Conservation (phyloP, 1,140 invertebrate species). For the Zaprionus gabonicus region DNA sequence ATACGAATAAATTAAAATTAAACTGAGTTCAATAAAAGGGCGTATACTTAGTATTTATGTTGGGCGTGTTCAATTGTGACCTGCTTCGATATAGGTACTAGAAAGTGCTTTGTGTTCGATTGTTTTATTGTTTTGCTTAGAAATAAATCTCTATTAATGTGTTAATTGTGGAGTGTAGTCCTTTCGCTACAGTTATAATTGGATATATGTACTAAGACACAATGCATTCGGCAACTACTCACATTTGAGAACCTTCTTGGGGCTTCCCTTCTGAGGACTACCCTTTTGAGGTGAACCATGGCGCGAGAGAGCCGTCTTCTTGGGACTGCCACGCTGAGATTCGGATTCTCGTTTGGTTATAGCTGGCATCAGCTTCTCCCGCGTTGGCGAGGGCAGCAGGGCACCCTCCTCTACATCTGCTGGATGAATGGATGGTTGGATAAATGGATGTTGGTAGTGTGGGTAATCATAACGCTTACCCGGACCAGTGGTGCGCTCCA, state of each 20-base stretch:
- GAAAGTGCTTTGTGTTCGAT: slow-evolving; percentile 60
- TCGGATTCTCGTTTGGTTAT: slow-evolving; percentile 88
- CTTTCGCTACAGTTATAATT: slow-evolving; percentile 31
- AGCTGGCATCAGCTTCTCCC: slow-evolving; percentile 89
- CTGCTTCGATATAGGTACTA: slow-evolving; percentile 50
- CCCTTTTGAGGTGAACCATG: slow-evolving; percentile 84
- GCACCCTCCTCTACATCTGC: slow-evolving; percentile 86
- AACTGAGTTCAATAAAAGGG: slow-evolving; percentile 41
- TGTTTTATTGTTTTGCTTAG: slow-evolving; percentile 65
- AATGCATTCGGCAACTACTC: slow-evolving; percentile 52
- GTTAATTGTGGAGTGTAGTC: slow-evolving; percentile 24
- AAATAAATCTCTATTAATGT: slow-evolving; percentile 56
- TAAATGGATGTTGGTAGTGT: slow-evolving; percentile 1
- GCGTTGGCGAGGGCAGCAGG: slow-evolving; percentile 88
- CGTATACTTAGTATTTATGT: slow-evolving; percentile 68
- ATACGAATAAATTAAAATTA: slow-evolving; percentile 40
- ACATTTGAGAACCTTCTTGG: slow-evolving; percentile 87
- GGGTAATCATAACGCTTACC: slow-evolving; percentile 81
- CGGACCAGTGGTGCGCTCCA: slow-evolving; percentile 89
- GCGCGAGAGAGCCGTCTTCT: slow-evolving; percentile 79
- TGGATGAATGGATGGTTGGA: slow-evolving; percentile 8
- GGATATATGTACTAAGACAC: background rate
- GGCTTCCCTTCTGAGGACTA: slow-evolving; percentile 87
- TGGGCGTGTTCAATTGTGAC: slow-evolving; percentile 55
- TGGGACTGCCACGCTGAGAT: slow-evolving; percentile 85